Evolutionary conservation across 2,888 invertebrate genomes (phyloP).

Genomic region (Rhorus exstirpatorius): DNA sequence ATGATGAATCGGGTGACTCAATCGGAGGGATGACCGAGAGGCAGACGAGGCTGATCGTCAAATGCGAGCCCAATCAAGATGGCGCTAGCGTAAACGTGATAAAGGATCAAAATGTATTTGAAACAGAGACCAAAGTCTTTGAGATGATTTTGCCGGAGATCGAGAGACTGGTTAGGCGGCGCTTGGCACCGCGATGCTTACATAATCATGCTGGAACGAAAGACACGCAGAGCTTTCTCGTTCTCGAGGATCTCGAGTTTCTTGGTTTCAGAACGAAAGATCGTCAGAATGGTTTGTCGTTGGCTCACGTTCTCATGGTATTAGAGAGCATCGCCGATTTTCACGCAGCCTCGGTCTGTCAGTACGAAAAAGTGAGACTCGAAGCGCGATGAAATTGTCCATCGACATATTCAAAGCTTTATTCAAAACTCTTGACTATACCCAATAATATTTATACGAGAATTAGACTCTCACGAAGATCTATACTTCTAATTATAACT

Average conservation of each 20-base stretch:
- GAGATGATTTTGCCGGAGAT: conserved; percentile 69
- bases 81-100: conserved; percentile 47
- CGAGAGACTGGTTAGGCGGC: conserved; percentile 57
- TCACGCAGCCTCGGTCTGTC: conserved; percentile 76
- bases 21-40: conserved; percentile 15
- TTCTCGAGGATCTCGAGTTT: conserved; percentile 74
- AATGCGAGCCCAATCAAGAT: conserved; percentile 65
- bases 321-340: conserved; percentile 74
- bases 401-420: no score
- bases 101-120: conserved; percentile 70
- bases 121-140: conserved; percentile 67
- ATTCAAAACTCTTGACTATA: no score
- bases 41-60: conserved; percentile 68
- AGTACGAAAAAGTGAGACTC: conserved; percentile 72
- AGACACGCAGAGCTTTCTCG: conserved; percentile 46
- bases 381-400: no score
- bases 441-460: no score
- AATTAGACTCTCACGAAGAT: no score
- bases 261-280: conserved; percentile 70
- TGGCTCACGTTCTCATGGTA: conserved; percentile 68
- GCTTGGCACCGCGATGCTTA: conserved; percentile 69
- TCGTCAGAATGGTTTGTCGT: conserved; percentile 72
- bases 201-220: conserved; percentile 8
- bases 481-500: no score
- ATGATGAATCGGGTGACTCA: conserved; percentile 16